These are phyloP conservation scores for Laterallus jamaicensis DNA, from an alignment of 2,113 vertebrate genomes.

Conservation along the genomic window DNA sequence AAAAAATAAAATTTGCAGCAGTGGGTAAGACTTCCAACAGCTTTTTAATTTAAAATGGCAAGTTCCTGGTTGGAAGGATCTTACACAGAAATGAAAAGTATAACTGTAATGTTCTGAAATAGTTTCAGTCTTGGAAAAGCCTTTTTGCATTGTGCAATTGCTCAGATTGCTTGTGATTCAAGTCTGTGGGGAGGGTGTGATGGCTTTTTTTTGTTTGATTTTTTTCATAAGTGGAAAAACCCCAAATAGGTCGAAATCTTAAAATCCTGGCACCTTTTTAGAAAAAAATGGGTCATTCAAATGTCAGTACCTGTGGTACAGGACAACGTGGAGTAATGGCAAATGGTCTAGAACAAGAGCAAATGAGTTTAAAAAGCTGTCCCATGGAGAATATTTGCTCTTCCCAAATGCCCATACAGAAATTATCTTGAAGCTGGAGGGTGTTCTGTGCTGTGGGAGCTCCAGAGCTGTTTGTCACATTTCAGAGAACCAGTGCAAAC, in stretches of 20 bases:
- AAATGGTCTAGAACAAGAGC: neutral
- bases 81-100: neutral
- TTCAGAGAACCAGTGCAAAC: neutral
- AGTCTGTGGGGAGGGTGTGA: too few relatives aligned
- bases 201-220: neutral
- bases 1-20: neutral
- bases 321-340: neutral
- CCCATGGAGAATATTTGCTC: neutral
- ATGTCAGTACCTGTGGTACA: neutral
- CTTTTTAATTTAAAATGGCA: neutral
- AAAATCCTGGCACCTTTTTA: neutral
- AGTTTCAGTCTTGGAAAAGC: neutral
- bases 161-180: neutral
- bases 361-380: neutral
- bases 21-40: neutral
- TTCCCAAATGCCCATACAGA: neutral
- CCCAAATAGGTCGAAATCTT: neutral
- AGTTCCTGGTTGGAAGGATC: neutral
- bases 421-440: neutral
- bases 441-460: fast-evolving
- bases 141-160: neutral
- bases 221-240: neutral
- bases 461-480: neutral
- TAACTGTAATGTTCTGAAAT: neutral
- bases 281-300: neutral